Base-by-base conservation (phyloP, 2,797 vertebrate genomes). In the Notamacropus eugenii region DNA sequence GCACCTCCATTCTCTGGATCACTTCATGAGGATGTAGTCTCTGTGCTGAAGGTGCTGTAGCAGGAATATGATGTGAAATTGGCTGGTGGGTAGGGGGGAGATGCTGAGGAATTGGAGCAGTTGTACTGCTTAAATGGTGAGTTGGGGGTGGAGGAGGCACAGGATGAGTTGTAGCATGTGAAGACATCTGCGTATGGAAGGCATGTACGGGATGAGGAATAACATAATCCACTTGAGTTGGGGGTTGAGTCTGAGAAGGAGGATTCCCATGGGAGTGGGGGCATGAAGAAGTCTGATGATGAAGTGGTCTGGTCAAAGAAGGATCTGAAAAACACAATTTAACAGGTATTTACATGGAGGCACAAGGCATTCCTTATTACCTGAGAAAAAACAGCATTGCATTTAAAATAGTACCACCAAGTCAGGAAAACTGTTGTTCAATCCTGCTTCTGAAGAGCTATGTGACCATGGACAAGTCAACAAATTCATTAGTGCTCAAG, bases 1-100 rank as follows among this genome's bases (percentile, higher is more conserved):
- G 99, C 97, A 99, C 99, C 98, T 99, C 99, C 99, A 99, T 99
- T 98, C 99, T 99, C 98, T 99, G 99, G 98, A 99, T 99, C 97
- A 99, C 99, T 95, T 99, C 99, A 22, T 99, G 99, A 92, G 99
- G 98, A 98, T 99, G 99, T 82, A 99, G 98, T 98, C 99, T 99
- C 98, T 99, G 99, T 95, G 99, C 99, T 0, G 99, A 98, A 95
- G 99, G 99, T 27, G 99, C 99, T 54, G 99, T 98, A 40, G 99
- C 98, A n/a, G 99, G 99, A 97, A 99, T 99, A 97, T 99, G 99
- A 96, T 99, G 99, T 9, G 99, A 99, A 97, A 99, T 98, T 50
- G 99, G 98, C 99, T 99, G 99, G 98, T 99, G 99, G 67, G 99
- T 98, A 0, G 99, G 97, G 1, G 99, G 99, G 97, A 99, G 99